phyloP scores from a whole-genome alignment of 2,888 invertebrate species.

The Meghimatium bilineatum region DNA sequence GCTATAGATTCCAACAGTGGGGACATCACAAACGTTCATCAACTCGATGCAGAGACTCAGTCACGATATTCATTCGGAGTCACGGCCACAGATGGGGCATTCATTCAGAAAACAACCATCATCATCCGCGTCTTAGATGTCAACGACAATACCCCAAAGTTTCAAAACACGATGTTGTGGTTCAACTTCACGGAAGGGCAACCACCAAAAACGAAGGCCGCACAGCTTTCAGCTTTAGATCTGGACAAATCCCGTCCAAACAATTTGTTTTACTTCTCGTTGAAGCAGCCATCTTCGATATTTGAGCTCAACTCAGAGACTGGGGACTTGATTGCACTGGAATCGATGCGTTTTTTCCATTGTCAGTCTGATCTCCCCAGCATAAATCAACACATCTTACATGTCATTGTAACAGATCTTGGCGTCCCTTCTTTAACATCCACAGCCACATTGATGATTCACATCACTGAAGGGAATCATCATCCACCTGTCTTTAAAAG shows the following conservation, averaged over 20 bases:
- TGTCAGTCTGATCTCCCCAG: slow-evolving; percentile 49
- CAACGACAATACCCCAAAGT: slow-evolving; percentile 96
- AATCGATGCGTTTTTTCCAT: slow-evolving; percentile 77
- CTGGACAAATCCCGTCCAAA: slow-evolving; percentile 67
- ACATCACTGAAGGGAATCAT: slow-evolving; percentile 93
- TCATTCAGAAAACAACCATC: slow-evolving; percentile 61
- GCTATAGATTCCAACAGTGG: slow-evolving; percentile 69
- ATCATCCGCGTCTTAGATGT: slow-evolving; percentile 84
- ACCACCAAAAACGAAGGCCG: slow-evolving; percentile 60
- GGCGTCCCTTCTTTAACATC: slow-evolving; percentile 96
- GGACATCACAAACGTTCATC: slow-evolving; percentile 65
- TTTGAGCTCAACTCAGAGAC: slow-evolving; percentile 91
- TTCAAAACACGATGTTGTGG: slow-evolving; percentile 79
- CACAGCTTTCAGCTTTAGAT: slow-evolving; percentile 68
- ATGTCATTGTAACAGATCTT: slow-evolving; percentile 92
- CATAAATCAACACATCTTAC: slow-evolving; percentile 66
- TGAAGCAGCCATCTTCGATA: slow-evolving; percentile 81
- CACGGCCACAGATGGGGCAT: slow-evolving; percentile 64
- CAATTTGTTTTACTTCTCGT: slow-evolving; percentile 68
- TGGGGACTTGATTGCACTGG: slow-evolving; percentile 92
- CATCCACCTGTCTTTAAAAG: slow-evolving; percentile 90
- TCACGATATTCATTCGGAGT: slow-evolving; percentile 81
- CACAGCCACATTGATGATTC: slow-evolving; percentile 89
- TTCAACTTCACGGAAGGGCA: slow-evolving; percentile 68
- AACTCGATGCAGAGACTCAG: slow-evolving; percentile 83